Base-by-base conservation (phyloP, 2,113 vertebrate genomes). In the Micronycteris hirsuta region DNA sequence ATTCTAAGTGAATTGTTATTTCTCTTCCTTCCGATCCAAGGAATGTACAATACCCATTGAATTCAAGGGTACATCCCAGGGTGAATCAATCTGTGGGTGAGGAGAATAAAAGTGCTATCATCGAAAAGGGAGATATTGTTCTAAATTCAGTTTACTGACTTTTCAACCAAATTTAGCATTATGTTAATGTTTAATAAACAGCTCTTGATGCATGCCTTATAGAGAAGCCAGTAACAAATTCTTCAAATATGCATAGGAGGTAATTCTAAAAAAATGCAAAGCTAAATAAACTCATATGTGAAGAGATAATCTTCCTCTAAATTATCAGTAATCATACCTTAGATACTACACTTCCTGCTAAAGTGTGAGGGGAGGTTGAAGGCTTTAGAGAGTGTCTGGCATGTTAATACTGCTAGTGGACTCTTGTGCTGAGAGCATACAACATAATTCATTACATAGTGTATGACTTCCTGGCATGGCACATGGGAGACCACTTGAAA, bases 341-440 rank as follows among this genome's bases (percentile, higher is more conserved):
- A n/a, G 74, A n/a, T 65, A 36, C 24, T 36, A 74, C 5, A 54
- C 70, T 81, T 92, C 52, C 84, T 73, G 71, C 70, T 73, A 89
- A 87, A 58, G 80, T 91, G 43, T 47, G 65, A 95, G 26, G 14
- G 47, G 65, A 71, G 36, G 0, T 36, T 78, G 71, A 76, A 20
- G 36, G 22, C 43, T 92, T 33, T 33, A 76, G 78, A 92, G 74
- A 80, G 90, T 80, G 56, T 54, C 63, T 63, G 24, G 77, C 67
- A 76, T 84, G 7, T 86, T 97, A 97, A 96, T 86, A 87, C 77
- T 93, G 58, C 65, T 94, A 96, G 89, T 87, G 91, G 95, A 89
- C 74, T 88, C 84, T 95, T 80, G 88, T 47, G 87, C 76, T 61
- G 28, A 95, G 87, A 88, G 84, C 67, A 78, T 45, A 74, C 13